Conservation (phyloP, 2,888 invertebrate genomes). For the Dryococelus australis region DNA sequence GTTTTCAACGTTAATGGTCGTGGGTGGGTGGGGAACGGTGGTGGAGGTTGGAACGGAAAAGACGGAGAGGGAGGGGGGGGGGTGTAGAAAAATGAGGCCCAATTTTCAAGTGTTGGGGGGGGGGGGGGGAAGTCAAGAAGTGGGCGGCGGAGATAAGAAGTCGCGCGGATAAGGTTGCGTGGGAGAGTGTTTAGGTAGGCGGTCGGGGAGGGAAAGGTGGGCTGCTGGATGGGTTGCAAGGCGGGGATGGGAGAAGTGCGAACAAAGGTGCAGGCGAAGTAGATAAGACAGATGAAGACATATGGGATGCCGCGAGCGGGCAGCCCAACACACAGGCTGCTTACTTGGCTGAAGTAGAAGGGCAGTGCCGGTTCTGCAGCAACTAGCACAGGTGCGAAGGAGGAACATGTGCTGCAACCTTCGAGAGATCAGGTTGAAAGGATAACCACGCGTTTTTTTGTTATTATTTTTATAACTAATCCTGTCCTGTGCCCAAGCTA, state of each 20-base stretch:
- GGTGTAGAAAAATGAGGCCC: not conserved
- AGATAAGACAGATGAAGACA: constrained; percentile 29
- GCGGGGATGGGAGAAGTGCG: not conserved
- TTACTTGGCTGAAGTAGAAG: not conserved
- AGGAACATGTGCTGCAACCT: no score
- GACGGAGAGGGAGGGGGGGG: not conserved
- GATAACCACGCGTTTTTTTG: no score
- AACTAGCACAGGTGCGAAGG: no score
- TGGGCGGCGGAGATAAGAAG: not conserved
- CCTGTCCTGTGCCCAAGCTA: no score
- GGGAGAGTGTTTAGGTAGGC: no score
- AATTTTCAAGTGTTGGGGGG: not conserved
- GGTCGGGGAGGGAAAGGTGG: not conserved
- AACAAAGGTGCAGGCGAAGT: not conserved
- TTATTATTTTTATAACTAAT: no score
- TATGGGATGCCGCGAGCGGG: not conserved
- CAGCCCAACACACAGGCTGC: not conserved
- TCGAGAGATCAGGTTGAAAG: no score
- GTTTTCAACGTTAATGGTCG: not conserved
- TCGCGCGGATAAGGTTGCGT: not conserved
- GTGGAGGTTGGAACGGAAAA: no score
- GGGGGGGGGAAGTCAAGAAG: not conserved
- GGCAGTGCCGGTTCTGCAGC: not conserved
- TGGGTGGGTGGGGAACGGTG: no score
- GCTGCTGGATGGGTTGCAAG: not conserved